These are phyloP conservation scores for Ammospiza caudacuta DNA, from an alignment of 2,113 vertebrate species.

Conservation along the genomic window DNA sequence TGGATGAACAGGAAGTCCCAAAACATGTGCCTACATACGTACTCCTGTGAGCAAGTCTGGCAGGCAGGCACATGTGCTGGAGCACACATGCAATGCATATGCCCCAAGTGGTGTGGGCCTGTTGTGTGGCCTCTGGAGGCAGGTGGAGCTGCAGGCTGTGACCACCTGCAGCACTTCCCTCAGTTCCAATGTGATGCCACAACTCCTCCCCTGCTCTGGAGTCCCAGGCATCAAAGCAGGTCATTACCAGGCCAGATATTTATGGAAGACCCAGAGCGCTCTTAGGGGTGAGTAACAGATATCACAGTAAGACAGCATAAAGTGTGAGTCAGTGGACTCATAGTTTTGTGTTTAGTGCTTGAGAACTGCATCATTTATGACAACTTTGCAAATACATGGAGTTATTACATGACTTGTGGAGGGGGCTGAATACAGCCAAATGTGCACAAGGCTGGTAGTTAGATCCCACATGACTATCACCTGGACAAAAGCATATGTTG, in stretches of 20 bases:
- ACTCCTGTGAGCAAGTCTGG: not conserved
- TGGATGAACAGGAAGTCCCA: not conserved
- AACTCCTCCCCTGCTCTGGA: not conserved
- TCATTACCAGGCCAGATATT: not conserved
- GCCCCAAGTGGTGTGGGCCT: not conserved
- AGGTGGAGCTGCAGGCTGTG: not conserved
- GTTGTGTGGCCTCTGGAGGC: not conserved
- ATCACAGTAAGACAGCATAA: not conserved
- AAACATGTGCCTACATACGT: accelerated
- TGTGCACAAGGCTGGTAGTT: not conserved
- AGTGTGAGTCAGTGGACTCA: not conserved
- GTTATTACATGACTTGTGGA: not conserved
- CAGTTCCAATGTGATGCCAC: not conserved
- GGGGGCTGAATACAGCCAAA: not conserved
- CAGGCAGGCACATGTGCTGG: not conserved
- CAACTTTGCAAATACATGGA: not conserved
- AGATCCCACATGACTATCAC: not conserved
- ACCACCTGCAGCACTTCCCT: not conserved
- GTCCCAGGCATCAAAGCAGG: not conserved
- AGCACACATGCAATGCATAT: not conserved
- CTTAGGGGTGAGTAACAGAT: not conserved
- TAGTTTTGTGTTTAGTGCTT: not conserved
- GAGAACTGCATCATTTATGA: not conserved
- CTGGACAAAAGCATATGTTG: not conserved
- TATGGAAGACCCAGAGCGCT: not conserved